Conservation (phyloP, 1,140 invertebrate genomes). For the Phenacoccus solenopsis region DNA sequence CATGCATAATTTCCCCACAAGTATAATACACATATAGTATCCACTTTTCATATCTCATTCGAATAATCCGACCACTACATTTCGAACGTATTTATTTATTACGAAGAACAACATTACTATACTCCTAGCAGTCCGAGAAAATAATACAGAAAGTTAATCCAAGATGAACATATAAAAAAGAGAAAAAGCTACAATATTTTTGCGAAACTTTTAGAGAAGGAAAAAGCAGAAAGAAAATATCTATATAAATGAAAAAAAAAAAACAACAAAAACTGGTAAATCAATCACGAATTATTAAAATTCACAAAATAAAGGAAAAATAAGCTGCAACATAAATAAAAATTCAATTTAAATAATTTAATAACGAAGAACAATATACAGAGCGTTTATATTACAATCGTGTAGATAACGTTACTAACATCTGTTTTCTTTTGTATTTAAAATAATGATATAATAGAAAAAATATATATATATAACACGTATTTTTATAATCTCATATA, state of each 20-base stretch:
- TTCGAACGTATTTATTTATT: neutral
- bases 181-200: neutral
- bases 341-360: slow-evolving; percentile 4
- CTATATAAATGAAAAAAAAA: neutral
- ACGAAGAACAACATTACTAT: neutral
- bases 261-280: neutral
- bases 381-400: neutral
- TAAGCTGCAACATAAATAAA: neutral
- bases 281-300: neutral
- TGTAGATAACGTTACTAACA: neutral
- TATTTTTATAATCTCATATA: neutral
- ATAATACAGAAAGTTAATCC: neutral
- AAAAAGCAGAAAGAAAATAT: neutral
- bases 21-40: no score
- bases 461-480: no score
- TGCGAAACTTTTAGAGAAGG: neutral
- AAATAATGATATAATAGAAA: neutral
- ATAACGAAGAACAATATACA: neutral
- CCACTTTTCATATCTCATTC: no score
- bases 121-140: neutral
- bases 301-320: neutral
- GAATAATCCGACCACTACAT: neutral
- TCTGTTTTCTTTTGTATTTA: neutral
- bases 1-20: no score
- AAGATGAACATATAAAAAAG: neutral